Percentiles rank a stretch among this genome's conserved stretches.
phyloP scores from a whole-genome alignment of 2,113 vertebrate species.

The Gambusia holbrooki region DNA sequence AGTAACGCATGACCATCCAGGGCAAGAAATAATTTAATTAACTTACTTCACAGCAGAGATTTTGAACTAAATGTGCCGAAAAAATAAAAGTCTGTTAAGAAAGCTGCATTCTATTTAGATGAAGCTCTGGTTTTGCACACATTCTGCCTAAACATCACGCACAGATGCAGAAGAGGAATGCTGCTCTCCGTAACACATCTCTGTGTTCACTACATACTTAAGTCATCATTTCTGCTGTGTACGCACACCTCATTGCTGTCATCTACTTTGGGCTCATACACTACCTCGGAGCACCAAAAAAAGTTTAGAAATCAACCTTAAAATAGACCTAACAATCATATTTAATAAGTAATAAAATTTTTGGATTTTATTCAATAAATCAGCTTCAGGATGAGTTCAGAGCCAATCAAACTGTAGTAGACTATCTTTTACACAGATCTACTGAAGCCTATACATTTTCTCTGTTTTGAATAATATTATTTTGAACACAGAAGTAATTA shows the following conservation, averaged over 20 bases:
- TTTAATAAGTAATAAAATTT: slow-evolving; percentile 38
- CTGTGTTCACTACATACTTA: neutral
- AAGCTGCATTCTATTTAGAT: neutral
- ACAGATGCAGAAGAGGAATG: neutral
- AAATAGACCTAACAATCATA: slow-evolving; percentile 56
- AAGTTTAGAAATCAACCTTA: slow-evolving; percentile 38
- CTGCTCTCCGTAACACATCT: neutral
- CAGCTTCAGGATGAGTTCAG: slow-evolving; percentile 42
- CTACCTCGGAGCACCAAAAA: slow-evolving; percentile 52
- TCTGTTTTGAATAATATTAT: slow-evolving; percentile 41
- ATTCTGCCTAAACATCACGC: neutral
- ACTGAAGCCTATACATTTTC: slow-evolving; percentile 38
- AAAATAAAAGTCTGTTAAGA: neutral
- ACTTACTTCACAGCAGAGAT: neutral
- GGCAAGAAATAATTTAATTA: neutral
- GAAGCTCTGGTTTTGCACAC: neutral
- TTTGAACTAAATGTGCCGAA: neutral
- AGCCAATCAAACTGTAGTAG: slow-evolving; percentile 41
- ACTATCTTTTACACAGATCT: slow-evolving; percentile 37
- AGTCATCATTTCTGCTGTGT: neutral
- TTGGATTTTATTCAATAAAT: slow-evolving; percentile 43
- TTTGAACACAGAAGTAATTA: slow-evolving; percentile 51
- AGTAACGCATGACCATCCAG: neutral
- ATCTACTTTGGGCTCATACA: slow-evolving; percentile 56
- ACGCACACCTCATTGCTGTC: slow-evolving; percentile 25